Evolutionary conservation across 1,140 invertebrate genomes (phyloP).

Genomic region (Cheumatopsyche charites): DNA sequence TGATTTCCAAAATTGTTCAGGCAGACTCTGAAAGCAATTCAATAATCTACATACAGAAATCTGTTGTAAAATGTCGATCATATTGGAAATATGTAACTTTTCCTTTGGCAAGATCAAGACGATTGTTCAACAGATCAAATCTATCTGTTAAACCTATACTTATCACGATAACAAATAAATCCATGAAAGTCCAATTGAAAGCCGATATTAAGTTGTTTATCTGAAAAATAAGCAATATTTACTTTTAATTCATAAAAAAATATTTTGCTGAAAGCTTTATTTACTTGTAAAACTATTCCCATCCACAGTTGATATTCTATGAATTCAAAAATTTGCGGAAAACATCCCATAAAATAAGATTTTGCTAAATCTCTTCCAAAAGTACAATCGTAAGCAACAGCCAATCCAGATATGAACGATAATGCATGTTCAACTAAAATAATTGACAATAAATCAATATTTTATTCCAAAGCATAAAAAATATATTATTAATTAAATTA

Average conservation of each 20-base stretch:
- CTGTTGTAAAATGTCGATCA: too few species aligned
- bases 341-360: constrained; percentile 38
- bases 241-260: too few species aligned
- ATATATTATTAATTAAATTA: too few species aligned
- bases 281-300: constrained; percentile 54
- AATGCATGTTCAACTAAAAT: constrained; percentile 40
- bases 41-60: too few species aligned
- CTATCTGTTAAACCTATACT: constrained; percentile 64
- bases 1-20: constrained; percentile 63
- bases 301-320: constrained; percentile 54
- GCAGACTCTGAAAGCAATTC: constrained; percentile 55
- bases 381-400: constrained; percentile 25
- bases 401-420: constrained; percentile 28
- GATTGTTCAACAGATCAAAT: constrained; percentile 63
- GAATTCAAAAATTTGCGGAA: constrained; percentile 54
- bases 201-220: constrained; percentile 58
- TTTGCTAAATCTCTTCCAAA: constrained; percentile 12
- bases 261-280: neutral
- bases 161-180: constrained; percentile 68
- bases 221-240: neutral
- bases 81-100: constrained; percentile 57
- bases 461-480: too few species aligned
- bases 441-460: too few species aligned
- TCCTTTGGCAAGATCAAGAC: constrained; percentile 57
- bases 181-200: constrained; percentile 69